Base-by-base conservation (phyloP, 2,113 vertebrate genomes). In the Otus sunia region DNA sequence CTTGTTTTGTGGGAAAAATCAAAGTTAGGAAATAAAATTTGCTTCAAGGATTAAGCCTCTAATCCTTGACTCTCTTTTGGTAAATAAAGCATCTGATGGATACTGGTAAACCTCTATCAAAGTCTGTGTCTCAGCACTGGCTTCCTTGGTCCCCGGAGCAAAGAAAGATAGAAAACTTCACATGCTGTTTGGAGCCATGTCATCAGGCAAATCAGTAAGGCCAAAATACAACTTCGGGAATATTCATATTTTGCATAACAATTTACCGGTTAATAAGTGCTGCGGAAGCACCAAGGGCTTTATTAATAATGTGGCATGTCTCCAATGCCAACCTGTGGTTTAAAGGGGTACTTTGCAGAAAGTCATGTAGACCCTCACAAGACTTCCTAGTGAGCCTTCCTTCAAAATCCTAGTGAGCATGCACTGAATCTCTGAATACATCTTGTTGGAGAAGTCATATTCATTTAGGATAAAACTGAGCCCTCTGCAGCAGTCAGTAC, bases 11-110 rank as follows among this genome's bases (percentile, higher is more conserved):
- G 64, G 49, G 34, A 17, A 91, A 95, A 96, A 94, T 95, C 84
- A 97, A 96, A 96, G 73, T 81, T 71, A 88, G 66, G 78, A 97
- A 93, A 95, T 92, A 96, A 97, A 97, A 96, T 94, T 94, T 95
- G 49, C 52, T 97, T 96, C 91, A 81, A 87, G 85, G 87, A 96
- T 95, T 96, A 94, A 88, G 59, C 11, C 39, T 90, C 81, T 94
- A 96, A 97, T 95, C 86, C 79, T 94, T 90, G 62, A 20, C 41
- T 97, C 74, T 93, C 64, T 25, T 94, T 90, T 86, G 92, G 63
- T 91, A 87, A 95, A 84, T 96, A 97, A 96, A 96, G 11, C 1
- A 0, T 52, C 52, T 93, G 95, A 97, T 64, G 64, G 87, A 91
- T 72, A 62, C 26, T 41, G 11, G 11, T 74, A 92, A 90, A 30